These are phyloP conservation scores for Leucozona laternaria DNA, from an alignment of 2,888 invertebrate genomes.

Conservation along the genomic window DNA sequence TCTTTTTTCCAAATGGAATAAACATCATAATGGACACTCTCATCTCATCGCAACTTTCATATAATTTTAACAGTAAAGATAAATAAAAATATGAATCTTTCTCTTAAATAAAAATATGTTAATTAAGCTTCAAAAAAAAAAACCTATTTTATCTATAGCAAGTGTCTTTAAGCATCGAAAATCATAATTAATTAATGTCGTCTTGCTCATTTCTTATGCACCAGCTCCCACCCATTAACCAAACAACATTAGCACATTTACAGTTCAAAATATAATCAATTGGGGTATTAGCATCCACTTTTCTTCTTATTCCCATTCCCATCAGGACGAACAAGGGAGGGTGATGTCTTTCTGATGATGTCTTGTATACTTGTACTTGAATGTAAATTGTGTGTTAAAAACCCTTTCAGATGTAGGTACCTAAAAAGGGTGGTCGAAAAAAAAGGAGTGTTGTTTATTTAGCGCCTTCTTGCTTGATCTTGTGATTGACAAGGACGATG, in stretches of 20 bases:
- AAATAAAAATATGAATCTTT: neutral
- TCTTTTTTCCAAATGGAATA: neutral
- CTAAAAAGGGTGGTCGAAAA: neutral
- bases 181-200: constrained; percentile 22
- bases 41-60: too few species aligned
- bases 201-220: constrained; percentile 3
- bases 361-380: constrained; percentile 4
- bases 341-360: neutral
- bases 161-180: constrained; percentile 4
- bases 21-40: neutral
- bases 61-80: too few species aligned
- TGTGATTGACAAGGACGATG: constrained; percentile 23
- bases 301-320: constrained; percentile 1
- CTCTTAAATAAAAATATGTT: neutral
- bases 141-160: neutral
- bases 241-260: constrained; percentile 32
- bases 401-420: constrained; percentile 12
- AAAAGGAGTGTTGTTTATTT: constrained; percentile 23
- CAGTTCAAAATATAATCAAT: constrained; percentile 30
- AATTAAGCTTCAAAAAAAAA: neutral
- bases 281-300: constrained; percentile 24
- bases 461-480: constrained; percentile 8
- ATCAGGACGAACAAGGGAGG: neutral
- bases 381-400: constrained; percentile 23
- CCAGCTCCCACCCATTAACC: neutral